Evolutionary conservation across 1,140 invertebrate species (phyloP).

Genomic region (Nasonia vitripennis): DNA sequence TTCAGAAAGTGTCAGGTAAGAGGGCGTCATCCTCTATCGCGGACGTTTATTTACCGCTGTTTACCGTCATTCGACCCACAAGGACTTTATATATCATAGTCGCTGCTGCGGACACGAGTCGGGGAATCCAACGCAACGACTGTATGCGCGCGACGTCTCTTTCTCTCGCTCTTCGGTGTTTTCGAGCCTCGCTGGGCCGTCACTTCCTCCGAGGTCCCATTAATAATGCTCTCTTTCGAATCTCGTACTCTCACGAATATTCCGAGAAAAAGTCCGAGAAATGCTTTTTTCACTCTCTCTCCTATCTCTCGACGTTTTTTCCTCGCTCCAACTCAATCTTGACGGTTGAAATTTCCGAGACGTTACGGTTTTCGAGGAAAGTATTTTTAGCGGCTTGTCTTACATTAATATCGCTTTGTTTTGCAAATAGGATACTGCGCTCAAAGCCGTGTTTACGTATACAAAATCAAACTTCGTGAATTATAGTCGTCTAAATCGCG

Average conservation of each 20-base stretch:
- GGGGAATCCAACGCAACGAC: constrained; percentile 13
- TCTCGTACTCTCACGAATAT: constrained; percentile 32
- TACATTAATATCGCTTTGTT: background rate
- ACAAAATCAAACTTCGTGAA: no score
- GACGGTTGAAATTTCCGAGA: background rate
- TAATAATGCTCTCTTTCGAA: constrained; percentile 61
- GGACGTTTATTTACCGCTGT: constrained; percentile 48
- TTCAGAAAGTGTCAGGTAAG: constrained; percentile 19
- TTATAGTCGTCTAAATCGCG: no score
- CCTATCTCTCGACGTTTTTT: constrained; percentile 15
- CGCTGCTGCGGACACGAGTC: constrained; percentile 9
- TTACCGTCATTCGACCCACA: constrained; percentile 46
- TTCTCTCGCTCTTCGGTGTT: constrained; percentile 7
- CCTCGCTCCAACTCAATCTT: background rate
- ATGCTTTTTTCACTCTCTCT: background rate
- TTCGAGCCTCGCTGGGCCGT: constrained; percentile 25
- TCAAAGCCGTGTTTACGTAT: background rate
- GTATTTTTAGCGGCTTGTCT: background rate
- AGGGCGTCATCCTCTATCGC: constrained; percentile 31
- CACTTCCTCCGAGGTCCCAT: constrained; percentile 55
- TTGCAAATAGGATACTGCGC: background rate
- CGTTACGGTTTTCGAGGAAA: background rate
- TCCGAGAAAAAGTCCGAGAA: constrained; percentile 43
- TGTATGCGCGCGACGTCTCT: background rate
- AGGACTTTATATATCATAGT: constrained; percentile 48